Evolutionary conservation across 2,113 vertebrate species (phyloP).

Genomic region (Nymphicus hollandicus): DNA sequence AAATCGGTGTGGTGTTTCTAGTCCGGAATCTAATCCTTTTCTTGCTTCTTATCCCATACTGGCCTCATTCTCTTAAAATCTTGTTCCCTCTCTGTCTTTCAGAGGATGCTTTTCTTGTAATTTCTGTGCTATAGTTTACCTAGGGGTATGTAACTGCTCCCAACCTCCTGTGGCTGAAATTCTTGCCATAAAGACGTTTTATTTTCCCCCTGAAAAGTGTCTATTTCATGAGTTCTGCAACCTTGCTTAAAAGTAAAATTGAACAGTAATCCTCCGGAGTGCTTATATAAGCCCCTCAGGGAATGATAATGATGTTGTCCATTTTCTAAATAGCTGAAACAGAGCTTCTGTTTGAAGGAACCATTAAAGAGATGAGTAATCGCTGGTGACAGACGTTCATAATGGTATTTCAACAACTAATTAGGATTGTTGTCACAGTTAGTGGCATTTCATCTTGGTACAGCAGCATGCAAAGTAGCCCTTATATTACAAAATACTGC

Average conservation of each 20-base stretch:
- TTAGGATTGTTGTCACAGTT: constrained; percentile 59
- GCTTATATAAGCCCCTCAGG: constrained; percentile 34
- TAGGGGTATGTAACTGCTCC: background rate
- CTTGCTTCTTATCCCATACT: background rate
- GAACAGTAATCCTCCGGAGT: constrained; percentile 43
- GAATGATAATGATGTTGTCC: constrained; percentile 47
- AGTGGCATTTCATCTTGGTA: constrained; percentile 13
- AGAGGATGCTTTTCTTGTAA: background rate
- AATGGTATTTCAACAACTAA: constrained; percentile 65
- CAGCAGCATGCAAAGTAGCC: constrained; percentile 28
- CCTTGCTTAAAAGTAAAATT: constrained; percentile 39
- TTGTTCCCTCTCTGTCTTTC: background rate
- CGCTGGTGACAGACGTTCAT: constrained; percentile 54
- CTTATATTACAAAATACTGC: background rate
- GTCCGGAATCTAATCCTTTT: background rate
- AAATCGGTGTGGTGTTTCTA: background rate
- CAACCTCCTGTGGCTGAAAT: background rate
- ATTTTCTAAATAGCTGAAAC: constrained; percentile 63
- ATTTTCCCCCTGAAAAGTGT: background rate
- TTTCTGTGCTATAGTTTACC: constrained; percentile 6
- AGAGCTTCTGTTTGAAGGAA: constrained; percentile 42
- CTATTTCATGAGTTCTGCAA: constrained; percentile 41
- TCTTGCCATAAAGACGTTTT: constrained; percentile 9
- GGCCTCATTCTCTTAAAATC: background rate
- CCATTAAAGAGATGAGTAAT: constrained; percentile 59